Conservation (phyloP, 2,888 invertebrate genomes). For the Odontocerum albicorne region DNA sequence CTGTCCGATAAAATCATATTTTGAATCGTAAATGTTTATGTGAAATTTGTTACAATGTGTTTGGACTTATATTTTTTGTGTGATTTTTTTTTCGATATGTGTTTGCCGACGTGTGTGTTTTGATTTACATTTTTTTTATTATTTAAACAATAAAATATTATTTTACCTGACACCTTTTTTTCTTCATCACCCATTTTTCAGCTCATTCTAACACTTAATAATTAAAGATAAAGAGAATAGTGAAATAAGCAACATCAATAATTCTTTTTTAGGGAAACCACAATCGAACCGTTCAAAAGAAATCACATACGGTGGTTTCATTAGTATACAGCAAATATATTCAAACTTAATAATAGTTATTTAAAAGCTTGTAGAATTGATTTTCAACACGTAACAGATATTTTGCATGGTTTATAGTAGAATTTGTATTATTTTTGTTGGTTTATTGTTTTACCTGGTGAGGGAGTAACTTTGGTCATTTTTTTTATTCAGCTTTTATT, state of each 20-base stretch:
- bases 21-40: slow-evolving; percentile 35
- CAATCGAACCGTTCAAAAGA: no score
- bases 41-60: slow-evolving; percentile 36
- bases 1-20: slow-evolving; percentile 17
- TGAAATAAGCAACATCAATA: slow-evolving; percentile 39
- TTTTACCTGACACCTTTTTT: slow-evolving; percentile 31
- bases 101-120: slow-evolving; percentile 23
- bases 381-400: no score
- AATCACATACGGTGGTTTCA: no score
- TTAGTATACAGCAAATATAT: no score
- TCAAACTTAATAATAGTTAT: no score
- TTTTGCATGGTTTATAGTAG: no score
- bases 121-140: slow-evolving; percentile 38
- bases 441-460: no score
- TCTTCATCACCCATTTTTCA: slow-evolving; percentile 41
- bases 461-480: no score
- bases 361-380: no score
- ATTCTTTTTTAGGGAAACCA: no score
- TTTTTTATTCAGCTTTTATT: no score
- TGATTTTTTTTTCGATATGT: slow-evolving; percentile 34
- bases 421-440: no score
- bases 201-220: slow-evolving; percentile 35
- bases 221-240: slow-evolving; percentile 36
- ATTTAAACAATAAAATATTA: slow-evolving; percentile 14
- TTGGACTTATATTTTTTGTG: slow-evolving; percentile 38